Conservation (phyloP, 2,888 invertebrate species). For the Alloplasta piceator region DNA sequence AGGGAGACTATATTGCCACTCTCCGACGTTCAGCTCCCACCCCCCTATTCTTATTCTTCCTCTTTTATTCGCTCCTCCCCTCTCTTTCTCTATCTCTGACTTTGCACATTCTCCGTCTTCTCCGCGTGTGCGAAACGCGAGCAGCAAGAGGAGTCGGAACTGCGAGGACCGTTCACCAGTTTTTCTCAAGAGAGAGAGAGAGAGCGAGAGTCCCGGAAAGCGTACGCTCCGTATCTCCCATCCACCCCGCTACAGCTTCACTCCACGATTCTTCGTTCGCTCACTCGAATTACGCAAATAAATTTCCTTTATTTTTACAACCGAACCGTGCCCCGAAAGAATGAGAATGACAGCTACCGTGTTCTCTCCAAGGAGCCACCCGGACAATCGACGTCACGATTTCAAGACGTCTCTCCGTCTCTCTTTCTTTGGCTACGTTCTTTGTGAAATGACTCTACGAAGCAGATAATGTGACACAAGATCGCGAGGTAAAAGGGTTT, state of each 20-base stretch:
- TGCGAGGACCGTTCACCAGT: background rate
- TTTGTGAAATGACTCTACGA: constrained; percentile 49
- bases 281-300: constrained; percentile 82
- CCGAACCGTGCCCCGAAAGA: constrained; percentile 61
- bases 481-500: constrained; percentile 23
- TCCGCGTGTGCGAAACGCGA: constrained; percentile 57
- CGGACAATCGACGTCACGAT: constrained; percentile 57
- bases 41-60: background rate
- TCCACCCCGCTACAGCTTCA: constrained; percentile 33
- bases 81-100: constrained; percentile 28
- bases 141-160: constrained; percentile 60
- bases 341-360: constrained; percentile 55
- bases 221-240: constrained; percentile 73
- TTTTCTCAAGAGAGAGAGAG: background rate
- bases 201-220: constrained; percentile 75
- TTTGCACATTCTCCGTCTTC: constrained; percentile 46
- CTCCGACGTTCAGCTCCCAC: constrained; percentile 68
- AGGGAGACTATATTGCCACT: constrained; percentile 83
- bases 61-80: background rate
- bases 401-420: constrained; percentile 34
- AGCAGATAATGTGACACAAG: constrained; percentile 16
- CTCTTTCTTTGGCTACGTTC: constrained; percentile 42
- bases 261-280: constrained; percentile 65
- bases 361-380: constrained; percentile 29
- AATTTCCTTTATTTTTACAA: constrained; percentile 82